phyloP scores from a whole-genome alignment of 2,113 vertebrate species.

The Urocitellus parryii region DNA sequence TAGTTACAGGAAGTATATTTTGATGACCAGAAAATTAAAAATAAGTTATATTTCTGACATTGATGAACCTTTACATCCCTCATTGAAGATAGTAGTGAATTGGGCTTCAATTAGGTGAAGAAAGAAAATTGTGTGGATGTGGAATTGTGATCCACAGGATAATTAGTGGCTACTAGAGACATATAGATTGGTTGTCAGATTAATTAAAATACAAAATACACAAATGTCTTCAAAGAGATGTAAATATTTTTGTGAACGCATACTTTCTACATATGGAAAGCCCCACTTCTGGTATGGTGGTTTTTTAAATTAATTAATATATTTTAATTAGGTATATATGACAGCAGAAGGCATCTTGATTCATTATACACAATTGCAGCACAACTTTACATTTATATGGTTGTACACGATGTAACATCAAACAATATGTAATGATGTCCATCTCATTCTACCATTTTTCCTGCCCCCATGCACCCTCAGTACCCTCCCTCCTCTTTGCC shows the following conservation, averaged over 20 bases:
- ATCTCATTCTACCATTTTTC: no score
- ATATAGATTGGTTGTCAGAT: not conserved
- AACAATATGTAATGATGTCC: no score
- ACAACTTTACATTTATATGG: no score
- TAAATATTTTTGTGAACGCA: not conserved
- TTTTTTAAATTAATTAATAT: not conserved
- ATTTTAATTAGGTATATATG: no score
- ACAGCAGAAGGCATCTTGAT: no score
- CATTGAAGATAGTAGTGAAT: not conserved
- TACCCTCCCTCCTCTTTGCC: no score
- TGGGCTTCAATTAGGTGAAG: not conserved
- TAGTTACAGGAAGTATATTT: not conserved
- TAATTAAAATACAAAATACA: not conserved
- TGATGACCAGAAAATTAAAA: not conserved
- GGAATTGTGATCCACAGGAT: not conserved
- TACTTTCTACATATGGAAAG: not conserved
- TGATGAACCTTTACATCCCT: not conserved
- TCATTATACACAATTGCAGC: no score
- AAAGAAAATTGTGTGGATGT: not conserved
- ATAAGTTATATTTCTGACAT: not conserved
- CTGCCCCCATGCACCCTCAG: no score
- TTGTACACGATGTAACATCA: no score
- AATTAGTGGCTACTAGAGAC: slow-evolving; percentile 3
- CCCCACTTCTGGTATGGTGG: not conserved
- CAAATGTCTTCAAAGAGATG: slow-evolving; percentile 39